These are phyloP conservation scores for Pristionchus mayeri DNA, from an alignment of 2,888 invertebrate species.

Conservation along the genomic window DNA sequence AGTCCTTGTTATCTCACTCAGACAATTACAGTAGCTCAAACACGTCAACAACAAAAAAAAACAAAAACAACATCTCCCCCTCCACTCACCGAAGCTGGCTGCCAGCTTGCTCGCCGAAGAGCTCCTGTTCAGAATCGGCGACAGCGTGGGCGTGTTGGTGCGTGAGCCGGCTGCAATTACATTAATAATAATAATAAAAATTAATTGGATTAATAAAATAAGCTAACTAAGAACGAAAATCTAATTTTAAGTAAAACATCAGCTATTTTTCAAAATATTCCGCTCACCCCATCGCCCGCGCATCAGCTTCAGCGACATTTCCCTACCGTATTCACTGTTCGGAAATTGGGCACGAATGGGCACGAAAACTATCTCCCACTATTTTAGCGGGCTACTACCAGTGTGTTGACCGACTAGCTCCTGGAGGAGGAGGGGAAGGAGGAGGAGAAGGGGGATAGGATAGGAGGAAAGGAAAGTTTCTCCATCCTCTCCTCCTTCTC, in stretches of 20 bases:
- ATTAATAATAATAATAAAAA: not conserved
- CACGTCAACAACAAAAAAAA: too few relatives aligned
- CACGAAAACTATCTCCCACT: not conserved
- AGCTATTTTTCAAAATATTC: not conserved
- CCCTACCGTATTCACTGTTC: not conserved
- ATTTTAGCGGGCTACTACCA: not conserved
- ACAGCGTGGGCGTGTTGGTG: slow-evolving; percentile 58
- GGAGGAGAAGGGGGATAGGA: not conserved
- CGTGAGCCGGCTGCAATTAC: slow-evolving; percentile 49
- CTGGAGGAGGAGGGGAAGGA: not conserved
- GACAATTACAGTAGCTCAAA: too few relatives aligned
- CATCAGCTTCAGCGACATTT: slow-evolving; percentile 6
- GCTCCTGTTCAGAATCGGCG: slow-evolving; percentile 57
- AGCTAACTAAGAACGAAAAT: not conserved
- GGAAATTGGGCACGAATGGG: not conserved
- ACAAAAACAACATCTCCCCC: not conserved
- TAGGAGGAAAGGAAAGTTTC: not conserved
- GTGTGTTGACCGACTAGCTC: not conserved
- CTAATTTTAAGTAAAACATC: not conserved
- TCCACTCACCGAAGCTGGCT: slow-evolving; percentile 49
- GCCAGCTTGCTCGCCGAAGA: slow-evolving; percentile 57
- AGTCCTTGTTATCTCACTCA: too few relatives aligned
- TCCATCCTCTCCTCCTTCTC: not conserved
- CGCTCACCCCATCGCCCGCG: not conserved
- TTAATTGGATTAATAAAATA: not conserved